Percentiles rank a stretch among this genome's conserved stretches.
These are phyloP conservation scores for Scrobipalpa costella DNA, from an alignment of 2,888 invertebrate genomes.

Conservation along the genomic window DNA sequence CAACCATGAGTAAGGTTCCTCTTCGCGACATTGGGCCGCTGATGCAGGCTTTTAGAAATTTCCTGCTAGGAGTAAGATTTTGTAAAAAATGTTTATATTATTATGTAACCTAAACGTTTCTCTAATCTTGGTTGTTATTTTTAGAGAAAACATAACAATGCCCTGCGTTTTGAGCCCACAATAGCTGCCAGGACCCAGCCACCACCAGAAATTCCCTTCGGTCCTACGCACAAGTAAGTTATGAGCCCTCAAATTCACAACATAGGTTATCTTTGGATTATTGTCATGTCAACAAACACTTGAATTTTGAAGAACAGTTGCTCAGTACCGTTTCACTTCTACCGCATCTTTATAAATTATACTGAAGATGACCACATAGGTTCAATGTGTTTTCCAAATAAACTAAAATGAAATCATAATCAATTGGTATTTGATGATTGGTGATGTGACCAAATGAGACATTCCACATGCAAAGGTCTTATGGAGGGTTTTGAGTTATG, in stretches of 20 bases:
- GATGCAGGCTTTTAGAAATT: conserved; percentile 82
- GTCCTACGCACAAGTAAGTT: conserved; percentile 85
- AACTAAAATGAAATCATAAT: no score
- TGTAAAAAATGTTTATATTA: conserved; percentile 36
- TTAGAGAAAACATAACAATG: conserved; percentile 82
- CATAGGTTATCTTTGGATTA: no score
- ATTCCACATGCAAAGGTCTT: no score
- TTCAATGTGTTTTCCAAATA: no score
- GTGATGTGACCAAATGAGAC: no score
- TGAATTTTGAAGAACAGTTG: neutral
- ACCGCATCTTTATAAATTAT: neutral
- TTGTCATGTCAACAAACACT: conserved; percentile 14
- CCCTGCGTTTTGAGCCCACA: conserved; percentile 85
- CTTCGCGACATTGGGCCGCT: conserved; percentile 84
- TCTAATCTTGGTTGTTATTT: conserved; percentile 38
- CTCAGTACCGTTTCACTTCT: neutral
- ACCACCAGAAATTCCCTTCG: conserved; percentile 89
- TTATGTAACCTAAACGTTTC: conserved; percentile 51
- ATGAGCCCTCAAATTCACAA: neutral
- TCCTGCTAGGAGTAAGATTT: conserved; percentile 83
- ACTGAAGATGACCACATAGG: no score
- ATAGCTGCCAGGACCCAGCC: conserved; percentile 89
- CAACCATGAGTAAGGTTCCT: conserved; percentile 69
- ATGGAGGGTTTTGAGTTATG: no score
- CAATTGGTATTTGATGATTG: no score